These are phyloP conservation scores for Aphaenogaster floridana DNA, from an alignment of 1,140 invertebrate genomes.

Conservation along the genomic window DNA sequence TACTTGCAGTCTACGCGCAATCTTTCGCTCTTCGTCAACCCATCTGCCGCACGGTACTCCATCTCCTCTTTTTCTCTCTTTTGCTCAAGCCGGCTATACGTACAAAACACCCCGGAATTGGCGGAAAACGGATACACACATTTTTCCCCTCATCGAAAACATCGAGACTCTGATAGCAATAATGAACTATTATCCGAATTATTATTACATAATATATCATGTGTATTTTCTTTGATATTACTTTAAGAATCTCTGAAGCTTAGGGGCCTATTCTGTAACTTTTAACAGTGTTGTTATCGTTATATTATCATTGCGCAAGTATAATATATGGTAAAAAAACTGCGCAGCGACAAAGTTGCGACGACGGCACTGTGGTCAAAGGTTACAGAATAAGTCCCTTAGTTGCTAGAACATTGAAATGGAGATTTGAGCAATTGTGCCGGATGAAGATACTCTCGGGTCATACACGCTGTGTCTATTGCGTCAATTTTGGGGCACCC, in stretches of 20 bases:
- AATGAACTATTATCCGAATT: conserved; percentile 15
- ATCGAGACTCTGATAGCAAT: conserved; percentile 5
- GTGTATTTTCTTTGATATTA: neutral
- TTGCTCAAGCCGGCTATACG: neutral
- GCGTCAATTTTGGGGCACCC: conserved; percentile 2
- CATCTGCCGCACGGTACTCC: conserved; percentile 30
- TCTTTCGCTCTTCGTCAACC: conserved; percentile 1
- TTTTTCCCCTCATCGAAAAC: neutral
- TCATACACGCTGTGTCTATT: neutral
- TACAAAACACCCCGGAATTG: conserved; percentile 2
- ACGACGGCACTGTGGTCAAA: no score
- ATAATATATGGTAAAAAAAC: no score
- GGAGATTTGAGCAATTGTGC: neutral
- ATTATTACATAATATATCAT: neutral
- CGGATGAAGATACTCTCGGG: neutral
- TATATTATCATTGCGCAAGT: no score
- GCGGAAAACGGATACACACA: neutral
- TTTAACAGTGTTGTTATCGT: no score
- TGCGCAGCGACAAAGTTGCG: no score
- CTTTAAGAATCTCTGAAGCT: neutral
- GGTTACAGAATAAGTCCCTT: no score
- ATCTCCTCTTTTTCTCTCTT: conserved; percentile 30
- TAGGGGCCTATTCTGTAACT: no score
- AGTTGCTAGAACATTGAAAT: neutral
- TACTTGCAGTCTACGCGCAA: conserved; percentile 58